These are phyloP conservation scores for Meloidogyne hapla DNA, from an alignment of 1,140 invertebrate genomes.

Conservation along the genomic window DNA sequence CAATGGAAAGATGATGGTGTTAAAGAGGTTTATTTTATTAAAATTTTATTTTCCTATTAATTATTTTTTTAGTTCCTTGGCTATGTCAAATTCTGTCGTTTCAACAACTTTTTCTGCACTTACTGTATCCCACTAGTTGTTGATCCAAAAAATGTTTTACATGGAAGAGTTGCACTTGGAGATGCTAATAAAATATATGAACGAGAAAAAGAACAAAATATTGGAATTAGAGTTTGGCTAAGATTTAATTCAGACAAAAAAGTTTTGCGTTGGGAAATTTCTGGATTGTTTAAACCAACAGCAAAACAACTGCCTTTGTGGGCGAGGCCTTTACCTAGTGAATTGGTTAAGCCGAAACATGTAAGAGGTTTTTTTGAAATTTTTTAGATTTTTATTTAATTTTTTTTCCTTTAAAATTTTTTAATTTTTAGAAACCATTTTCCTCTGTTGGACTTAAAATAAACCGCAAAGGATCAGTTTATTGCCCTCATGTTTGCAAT, in stretches of 20 bases:
- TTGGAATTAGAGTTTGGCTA: neutral
- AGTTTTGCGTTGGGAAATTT: neutral
- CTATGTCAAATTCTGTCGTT: neutral
- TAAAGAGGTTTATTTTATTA: neutral
- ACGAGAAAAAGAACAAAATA: neutral
- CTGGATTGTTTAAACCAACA: neutral
- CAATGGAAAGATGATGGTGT: neutral
- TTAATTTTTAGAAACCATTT: neutral
- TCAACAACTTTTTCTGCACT: neutral
- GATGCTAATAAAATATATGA: neutral
- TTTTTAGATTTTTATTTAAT: no score
- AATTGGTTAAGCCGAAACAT: neutral
- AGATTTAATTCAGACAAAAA: neutral
- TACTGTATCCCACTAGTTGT: neutral
- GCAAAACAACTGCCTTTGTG: neutral
- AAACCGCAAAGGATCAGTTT: neutral
- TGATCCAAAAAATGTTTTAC: neutral
- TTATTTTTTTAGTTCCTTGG: neutral
- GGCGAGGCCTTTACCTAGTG: neutral
- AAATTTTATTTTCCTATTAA: neutral
- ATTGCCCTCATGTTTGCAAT: neutral
- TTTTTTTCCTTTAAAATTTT: neutral
- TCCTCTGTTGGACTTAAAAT: neutral
- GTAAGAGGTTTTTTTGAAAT: neutral
- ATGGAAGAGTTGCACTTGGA: neutral